These are phyloP conservation scores for Bubo blakistoni DNA, from an alignment of 2,113 vertebrate species.

Conservation along the genomic window DNA sequence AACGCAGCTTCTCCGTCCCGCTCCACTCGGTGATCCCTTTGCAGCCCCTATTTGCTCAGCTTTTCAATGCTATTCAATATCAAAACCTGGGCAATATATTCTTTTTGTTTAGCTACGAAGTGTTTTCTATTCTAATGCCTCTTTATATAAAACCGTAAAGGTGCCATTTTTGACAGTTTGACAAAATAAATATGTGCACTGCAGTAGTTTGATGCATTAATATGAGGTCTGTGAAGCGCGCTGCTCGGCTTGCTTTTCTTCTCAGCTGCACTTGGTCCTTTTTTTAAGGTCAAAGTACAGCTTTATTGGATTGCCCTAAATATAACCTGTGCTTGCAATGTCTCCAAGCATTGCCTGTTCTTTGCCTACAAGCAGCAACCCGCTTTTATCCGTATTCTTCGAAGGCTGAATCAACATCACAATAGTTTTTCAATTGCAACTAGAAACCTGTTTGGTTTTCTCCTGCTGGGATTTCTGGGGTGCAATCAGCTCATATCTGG, in stretches of 20 bases:
- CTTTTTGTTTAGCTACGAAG: background rate
- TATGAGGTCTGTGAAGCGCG: background rate
- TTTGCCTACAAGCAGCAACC: background rate
- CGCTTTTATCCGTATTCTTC: fast-evolving
- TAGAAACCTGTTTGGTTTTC: background rate
- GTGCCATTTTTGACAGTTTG: constrained; percentile 27
- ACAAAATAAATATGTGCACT: background rate
- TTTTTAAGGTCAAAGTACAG: background rate
- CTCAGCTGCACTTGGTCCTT: background rate
- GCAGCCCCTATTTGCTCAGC: background rate
- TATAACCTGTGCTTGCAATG: fast-evolving
- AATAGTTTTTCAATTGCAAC: fast-evolving
- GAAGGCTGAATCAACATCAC: fast-evolving
- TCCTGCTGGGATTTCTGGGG: background rate
- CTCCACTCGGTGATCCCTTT: fast-evolving
- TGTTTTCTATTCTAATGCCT: background rate
- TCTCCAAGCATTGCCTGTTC: background rate
- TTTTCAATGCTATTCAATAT: background rate
- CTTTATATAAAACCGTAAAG: background rate
- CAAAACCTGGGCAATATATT: background rate
- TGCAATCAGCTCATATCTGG: fast-evolving
- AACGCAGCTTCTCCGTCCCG: background rate
- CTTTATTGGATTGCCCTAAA: background rate
- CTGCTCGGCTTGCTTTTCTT: background rate
- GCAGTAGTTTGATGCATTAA: background rate